These are phyloP conservation scores for Sebastes kiyomatsui DNA, from an alignment of 2,797 vertebrate genomes.

Conservation along the genomic window DNA sequence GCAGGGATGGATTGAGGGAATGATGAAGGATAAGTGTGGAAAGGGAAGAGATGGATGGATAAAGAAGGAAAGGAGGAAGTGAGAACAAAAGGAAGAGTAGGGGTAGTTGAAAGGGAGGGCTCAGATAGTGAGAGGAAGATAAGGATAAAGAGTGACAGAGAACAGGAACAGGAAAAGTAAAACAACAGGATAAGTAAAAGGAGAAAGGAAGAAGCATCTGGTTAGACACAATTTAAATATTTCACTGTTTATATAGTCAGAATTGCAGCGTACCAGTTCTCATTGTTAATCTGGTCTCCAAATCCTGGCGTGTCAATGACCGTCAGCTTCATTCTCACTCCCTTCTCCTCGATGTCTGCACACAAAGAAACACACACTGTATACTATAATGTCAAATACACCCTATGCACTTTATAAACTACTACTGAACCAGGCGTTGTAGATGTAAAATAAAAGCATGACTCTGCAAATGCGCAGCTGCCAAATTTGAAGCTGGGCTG, in stretches of 20 bases:
- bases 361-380: conserved; percentile 14
- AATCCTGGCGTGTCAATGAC: conserved; percentile 98
- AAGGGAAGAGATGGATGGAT: background rate
- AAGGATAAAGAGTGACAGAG: background rate
- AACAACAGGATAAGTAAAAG: conserved; percentile 10
- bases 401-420: background rate
- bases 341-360: conserved; percentile 96
- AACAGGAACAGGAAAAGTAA: background rate
- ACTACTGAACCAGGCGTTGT: background rate
- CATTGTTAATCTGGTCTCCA: conserved; percentile 98
- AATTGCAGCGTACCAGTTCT: conserved; percentile 89
- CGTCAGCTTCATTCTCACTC: conserved; percentile 97
- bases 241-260: background rate
- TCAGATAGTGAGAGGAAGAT: background rate
- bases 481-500: background rate
- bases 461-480: background rate
- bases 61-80: background rate
- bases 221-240: conserved; percentile 2
- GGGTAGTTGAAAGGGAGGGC: background rate
- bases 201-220: background rate
- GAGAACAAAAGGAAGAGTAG: background rate
- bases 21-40: background rate
- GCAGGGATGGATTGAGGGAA: background rate
- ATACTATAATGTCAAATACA: background rate
- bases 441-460: background rate